Evolutionary conservation across 2,113 vertebrate species (phyloP).

Genomic region (Otocyon megalotis): DNA sequence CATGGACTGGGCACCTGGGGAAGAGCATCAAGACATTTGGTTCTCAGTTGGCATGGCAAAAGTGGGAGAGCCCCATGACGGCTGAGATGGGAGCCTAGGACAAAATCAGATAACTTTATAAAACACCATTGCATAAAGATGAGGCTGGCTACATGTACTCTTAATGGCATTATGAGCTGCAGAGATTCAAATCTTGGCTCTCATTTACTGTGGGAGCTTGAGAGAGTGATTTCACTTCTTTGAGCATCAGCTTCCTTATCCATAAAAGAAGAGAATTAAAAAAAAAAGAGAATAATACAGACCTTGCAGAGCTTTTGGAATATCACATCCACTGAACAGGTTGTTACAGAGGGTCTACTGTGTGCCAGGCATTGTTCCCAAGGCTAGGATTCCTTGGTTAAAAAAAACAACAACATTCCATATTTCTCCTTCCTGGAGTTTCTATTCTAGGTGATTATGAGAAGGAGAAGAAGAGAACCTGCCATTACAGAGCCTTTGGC

Average conservation of each 20-base stretch:
- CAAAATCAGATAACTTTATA: neutral
- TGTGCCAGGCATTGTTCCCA: neutral
- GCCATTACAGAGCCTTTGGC: neutral
- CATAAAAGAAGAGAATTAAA: too few species aligned
- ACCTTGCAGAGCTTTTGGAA: neutral
- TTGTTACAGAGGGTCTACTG: neutral
- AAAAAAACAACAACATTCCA: neutral
- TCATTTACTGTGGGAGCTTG: neutral
- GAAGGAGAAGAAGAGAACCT: neutral
- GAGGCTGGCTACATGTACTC: rapidly evolving
- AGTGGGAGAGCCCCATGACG: neutral
- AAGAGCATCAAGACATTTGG: neutral
- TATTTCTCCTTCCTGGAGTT: neutral
- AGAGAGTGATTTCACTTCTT: neutral
- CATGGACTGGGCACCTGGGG: neutral
- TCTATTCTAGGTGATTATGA: neutral
- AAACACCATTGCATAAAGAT: neutral
- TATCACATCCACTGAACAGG: neutral
- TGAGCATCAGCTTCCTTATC: neutral
- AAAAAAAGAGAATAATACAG: too few species aligned
- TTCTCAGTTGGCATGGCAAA: neutral
- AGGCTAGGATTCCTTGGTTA: neutral
- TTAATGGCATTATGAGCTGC: neutral
- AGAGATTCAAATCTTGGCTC: neutral
- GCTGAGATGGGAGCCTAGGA: neutral